Conservation (phyloP, 2,113 vertebrate species). For the Callocephalon fimbriatum region DNA sequence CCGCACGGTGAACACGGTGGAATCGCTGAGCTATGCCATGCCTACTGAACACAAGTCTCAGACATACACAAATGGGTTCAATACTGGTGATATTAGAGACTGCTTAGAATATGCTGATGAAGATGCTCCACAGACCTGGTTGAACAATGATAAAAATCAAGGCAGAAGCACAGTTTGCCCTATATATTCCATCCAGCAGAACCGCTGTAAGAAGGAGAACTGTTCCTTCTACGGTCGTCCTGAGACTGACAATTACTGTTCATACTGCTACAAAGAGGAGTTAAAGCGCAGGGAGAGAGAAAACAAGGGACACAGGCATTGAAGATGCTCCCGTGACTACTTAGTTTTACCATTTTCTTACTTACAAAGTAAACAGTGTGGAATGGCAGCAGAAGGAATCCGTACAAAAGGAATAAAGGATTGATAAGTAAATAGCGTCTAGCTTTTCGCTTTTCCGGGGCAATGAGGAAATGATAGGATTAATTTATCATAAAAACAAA, state of each 20-base stretch:
- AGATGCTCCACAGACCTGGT: slow-evolving; percentile 84
- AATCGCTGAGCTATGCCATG: slow-evolving; percentile 85
- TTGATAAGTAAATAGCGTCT: slow-evolving; percentile 57
- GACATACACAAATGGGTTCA: slow-evolving; percentile 92
- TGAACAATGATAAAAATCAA: slow-evolving; percentile 88
- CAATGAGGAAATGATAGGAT: slow-evolving; percentile 41
- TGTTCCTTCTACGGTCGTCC: slow-evolving; percentile 97
- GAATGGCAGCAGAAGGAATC: slow-evolving; percentile 43
- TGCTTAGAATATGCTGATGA: slow-evolving; percentile 92
- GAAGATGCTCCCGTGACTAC: slow-evolving; percentile 65
- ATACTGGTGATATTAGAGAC: slow-evolving; percentile 86
- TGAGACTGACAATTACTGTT: slow-evolving; percentile 96
- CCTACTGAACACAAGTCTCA: slow-evolving; percentile 93
- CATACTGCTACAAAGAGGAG: slow-evolving; percentile 98
- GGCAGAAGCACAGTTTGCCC: slow-evolving; percentile 85
- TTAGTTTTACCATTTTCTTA: slow-evolving; percentile 75
- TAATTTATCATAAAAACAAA: slow-evolving; percentile 68
- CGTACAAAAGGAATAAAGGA: slow-evolving; percentile 50
- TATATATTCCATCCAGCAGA: slow-evolving; percentile 90
- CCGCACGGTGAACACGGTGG: slow-evolving; percentile 87
- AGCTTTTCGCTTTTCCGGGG: slow-evolving; percentile 56
- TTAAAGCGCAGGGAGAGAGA: slow-evolving; percentile 90
- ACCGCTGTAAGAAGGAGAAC: slow-evolving; percentile 94
- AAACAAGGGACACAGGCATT: slow-evolving; percentile 83
- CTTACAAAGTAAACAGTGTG: slow-evolving; percentile 65